phyloP scores from a whole-genome alignment of 2,113 vertebrate genomes.

The Pimephales promelas region DNA sequence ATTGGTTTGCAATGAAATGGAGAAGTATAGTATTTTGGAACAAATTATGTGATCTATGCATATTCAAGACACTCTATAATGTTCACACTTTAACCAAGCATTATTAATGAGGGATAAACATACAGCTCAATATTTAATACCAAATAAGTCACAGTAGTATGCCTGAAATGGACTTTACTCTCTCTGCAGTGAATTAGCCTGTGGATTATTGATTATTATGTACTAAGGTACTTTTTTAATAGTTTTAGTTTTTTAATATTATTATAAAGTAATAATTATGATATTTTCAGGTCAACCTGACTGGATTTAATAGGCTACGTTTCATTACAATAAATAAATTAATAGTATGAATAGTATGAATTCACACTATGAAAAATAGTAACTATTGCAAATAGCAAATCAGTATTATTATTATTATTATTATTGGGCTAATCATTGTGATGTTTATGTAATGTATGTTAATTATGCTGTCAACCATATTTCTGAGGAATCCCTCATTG shows the following conservation, averaged over 20 bases:
- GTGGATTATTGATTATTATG: neutral
- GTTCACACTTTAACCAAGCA: neutral
- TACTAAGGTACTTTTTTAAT: neutral
- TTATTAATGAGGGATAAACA: neutral
- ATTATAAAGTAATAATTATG: too few species aligned
- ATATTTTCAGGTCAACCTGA: too few species aligned
- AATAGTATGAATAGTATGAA: too few species aligned
- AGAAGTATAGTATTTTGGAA: neutral
- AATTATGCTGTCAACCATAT: neutral
- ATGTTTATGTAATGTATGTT: neutral
- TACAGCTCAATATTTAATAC: neutral
- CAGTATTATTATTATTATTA: neutral
- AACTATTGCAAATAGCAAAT: too few species aligned
- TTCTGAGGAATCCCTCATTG: neutral
- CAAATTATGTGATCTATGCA: neutral
- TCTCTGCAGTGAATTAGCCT: neutral
- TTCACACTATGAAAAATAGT: too few species aligned
- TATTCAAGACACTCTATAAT: neutral
- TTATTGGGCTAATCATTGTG: neutral
- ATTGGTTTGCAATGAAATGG: neutral
- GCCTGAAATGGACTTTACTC: neutral
- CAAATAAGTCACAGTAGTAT: neutral
- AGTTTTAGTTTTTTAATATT: too few species aligned
- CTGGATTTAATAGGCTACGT: too few species aligned
- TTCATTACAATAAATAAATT: too few species aligned